Evolutionary conservation across 2,888 invertebrate species (phyloP), one percentile per base, ranked within the genome.

Genomic region (Acleris emargana): DNA sequence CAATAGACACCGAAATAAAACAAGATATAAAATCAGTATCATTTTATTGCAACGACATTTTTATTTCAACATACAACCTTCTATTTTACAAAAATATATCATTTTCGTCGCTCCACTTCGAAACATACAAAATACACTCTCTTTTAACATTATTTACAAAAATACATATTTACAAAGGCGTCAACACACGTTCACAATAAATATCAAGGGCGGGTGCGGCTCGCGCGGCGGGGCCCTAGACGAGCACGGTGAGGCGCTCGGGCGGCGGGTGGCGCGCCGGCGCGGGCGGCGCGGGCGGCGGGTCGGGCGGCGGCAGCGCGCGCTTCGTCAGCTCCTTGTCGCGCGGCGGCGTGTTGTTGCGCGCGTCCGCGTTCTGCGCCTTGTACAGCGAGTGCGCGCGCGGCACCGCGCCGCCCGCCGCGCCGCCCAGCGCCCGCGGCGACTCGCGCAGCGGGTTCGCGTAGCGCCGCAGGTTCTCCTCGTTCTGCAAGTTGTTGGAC

Each of bases 401-500:
- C 70, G 76, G 93, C 86, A 80, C 58, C 88, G 64, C 71, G 86
- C 86, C 73, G 82, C 50, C 86, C 84, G 67, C 82, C 68, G 89
- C 91, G 64, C 93, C 91, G 51, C 94, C 88, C 68, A 71, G 77
- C 64, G 52, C 68, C 51, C 64, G 61, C 51, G 93, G 71, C 93
- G 93, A 94, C 69, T 94, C 94, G 79, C 96, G 96, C 66, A 97
- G 88, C 5, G 97, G 96, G 88, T 97, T 97, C 53, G 96, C 95
- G 86, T 96, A 97, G 71, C 97, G 94, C 60, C 97, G 94, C 67
- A 98, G 92, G 82, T 97, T 97, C 86, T 98, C 97, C 82, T 97
- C 97, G 84, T 97, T 97, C 87, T 98, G 97, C 67, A 97, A 88
- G 86, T 98, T 98, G 86, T 98, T 98, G 3, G 97, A 96, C 83